Evolutionary conservation across 2,113 vertebrate genomes (phyloP).

Genomic region (Spizaetus ornatus): DNA sequence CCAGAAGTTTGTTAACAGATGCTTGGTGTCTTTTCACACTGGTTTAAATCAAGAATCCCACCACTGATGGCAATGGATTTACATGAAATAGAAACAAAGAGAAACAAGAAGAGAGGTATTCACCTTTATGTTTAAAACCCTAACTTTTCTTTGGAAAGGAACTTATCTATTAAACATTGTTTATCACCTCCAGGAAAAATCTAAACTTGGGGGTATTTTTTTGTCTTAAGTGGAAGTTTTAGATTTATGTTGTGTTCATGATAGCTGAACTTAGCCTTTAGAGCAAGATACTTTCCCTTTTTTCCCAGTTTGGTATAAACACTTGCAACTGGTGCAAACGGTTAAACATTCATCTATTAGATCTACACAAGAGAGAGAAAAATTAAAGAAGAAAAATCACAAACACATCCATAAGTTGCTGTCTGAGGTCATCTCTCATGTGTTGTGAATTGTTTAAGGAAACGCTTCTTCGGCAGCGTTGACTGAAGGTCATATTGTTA

Average conservation of each 20-base stretch:
- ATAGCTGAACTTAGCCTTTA: neutral
- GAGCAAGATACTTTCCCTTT: neutral
- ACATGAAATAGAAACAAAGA: neutral
- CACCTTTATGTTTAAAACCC: neutral
- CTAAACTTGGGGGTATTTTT: neutral
- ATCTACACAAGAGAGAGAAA: neutral
- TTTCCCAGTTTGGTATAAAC: neutral
- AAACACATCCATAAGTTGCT: neutral
- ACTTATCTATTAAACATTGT: neutral
- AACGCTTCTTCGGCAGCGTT: neutral
- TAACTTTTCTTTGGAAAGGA: neutral
- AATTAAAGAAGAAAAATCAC: constrained; percentile 18
- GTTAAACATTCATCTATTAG: neutral
- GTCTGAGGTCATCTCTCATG: neutral
- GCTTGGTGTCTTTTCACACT: neutral
- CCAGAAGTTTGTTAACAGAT: neutral
- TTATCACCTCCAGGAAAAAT: neutral
- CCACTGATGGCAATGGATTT: neutral
- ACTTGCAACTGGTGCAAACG: neutral
- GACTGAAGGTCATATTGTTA: constrained; percentile 47
- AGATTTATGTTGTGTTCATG: neutral
- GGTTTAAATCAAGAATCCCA: neutral
- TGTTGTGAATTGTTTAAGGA: constrained; percentile 23
- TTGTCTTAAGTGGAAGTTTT: neutral
- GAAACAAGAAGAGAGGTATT: neutral